Base-by-base conservation (phyloP, 2,797 vertebrate genomes). In the Brotula barbata region DNA sequence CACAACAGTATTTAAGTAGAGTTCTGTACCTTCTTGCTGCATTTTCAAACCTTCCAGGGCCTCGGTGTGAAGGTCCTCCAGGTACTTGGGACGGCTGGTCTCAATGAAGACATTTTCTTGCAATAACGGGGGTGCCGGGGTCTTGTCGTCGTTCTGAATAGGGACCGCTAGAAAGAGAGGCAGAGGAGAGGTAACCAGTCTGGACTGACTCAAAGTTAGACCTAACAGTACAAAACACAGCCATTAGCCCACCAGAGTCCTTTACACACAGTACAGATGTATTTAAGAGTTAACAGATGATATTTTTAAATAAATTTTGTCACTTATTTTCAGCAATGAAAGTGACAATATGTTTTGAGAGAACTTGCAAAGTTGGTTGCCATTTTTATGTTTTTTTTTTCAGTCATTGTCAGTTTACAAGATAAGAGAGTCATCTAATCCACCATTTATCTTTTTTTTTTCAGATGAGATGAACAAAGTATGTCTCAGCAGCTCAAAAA, bases 101-200 rank as follows among this genome's bases (percentile, higher is more conserved):
- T 98, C 96, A 45, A 95, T 92, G 87, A 99, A 99, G 54, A 96
- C 92, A 10, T 99, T 98, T 87, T 98, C 94, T 70, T 92, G 92
- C 34, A 92, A 82, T 62, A 89, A 81, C 1, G 89, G 90, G 0
- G 89, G 83, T 25, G 88, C 85, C 7, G 78, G 80, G 23, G 77
- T 67, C 63, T 80, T 87, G 54, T 87, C 88, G 23, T 93, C 85
- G 0, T 80, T 78, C 1, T 85, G 79, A 76, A 94, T 95, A 61
- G 84, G 73, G 45, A 83, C 39, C 6, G 86, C 94, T 98, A 81
- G 0, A 25, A 56, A 51, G 6, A 78, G 20, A 71, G 66, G 75
- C 21, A 67, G 21, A 39, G n/a, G 39, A 28, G 33, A 58, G 41
- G 50, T 46, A 64, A 80, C 87, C 45, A 86, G 77, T 22, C 22